phyloP scores from a whole-genome alignment of 2,797 vertebrate genomes.

The Chromis chromis region DNA sequence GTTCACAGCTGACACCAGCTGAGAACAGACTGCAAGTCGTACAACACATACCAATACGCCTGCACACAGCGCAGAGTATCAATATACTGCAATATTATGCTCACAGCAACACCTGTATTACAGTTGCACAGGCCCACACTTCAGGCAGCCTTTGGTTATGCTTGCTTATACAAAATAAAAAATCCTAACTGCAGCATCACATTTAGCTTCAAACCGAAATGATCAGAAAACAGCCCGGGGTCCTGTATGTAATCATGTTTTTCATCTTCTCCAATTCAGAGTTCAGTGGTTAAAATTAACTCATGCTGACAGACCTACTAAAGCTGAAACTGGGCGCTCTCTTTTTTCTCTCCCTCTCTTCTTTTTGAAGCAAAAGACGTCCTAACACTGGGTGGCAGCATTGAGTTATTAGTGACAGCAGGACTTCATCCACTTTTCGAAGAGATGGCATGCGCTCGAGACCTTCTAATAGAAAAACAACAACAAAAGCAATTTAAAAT shows the following conservation, averaged over 20 bases:
- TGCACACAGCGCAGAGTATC: neutral
- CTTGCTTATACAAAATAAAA: neutral
- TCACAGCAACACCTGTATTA: neutral
- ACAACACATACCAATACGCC: constrained; percentile 22
- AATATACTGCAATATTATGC: neutral
- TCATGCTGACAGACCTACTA: constrained; percentile 9
- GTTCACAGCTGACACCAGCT: constrained; percentile 25
- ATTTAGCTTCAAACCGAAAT: constrained; percentile 8
- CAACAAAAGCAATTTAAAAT: constrained; percentile 27
- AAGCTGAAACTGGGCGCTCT: neutral
- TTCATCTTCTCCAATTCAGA: constrained; percentile 1
- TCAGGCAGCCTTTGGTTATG: constrained; percentile 4
- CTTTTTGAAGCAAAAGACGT: neutral
- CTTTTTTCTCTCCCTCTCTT: neutral
- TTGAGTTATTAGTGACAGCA: constrained; percentile 72
- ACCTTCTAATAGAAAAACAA: constrained; percentile 29
- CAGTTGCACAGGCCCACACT: neutral
- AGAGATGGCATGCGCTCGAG: constrained; percentile 12
- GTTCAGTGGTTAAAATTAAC: constrained; percentile 14
- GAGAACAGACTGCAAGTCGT: constrained; percentile 17
- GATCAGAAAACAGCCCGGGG: neutral
- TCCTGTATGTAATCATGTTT: neutral
- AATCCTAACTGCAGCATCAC: neutral
- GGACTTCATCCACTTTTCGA: neutral
- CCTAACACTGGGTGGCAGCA: constrained; percentile 82